Conservation (phyloP, 2,113 vertebrate species). For the Thymallus thymallus region DNA sequence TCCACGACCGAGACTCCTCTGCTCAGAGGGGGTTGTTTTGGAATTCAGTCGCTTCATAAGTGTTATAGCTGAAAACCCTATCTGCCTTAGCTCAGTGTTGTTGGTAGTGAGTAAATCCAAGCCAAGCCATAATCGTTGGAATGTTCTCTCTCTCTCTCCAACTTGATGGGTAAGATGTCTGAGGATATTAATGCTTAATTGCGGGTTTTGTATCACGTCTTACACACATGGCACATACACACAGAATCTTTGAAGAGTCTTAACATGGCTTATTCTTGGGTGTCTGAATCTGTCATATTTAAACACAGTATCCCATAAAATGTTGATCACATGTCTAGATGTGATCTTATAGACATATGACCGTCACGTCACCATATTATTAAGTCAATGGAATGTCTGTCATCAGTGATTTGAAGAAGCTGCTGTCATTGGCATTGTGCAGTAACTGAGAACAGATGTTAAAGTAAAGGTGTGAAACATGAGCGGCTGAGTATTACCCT, state of each 20-base stretch:
- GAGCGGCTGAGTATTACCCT: constrained; percentile 10
- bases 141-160: too few relatives aligned
- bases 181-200: too few relatives aligned
- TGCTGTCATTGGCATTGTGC: neutral
- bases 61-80: neutral
- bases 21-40: neutral
- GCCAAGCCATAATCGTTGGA: neutral
- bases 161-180: too few relatives aligned
- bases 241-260: too few relatives aligned
- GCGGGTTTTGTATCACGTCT: too few relatives aligned
- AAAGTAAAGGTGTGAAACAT: constrained; percentile 4
- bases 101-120: neutral
- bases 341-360: neutral
- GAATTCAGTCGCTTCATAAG: neutral
- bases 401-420: neutral
- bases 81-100: neutral
- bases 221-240: too few relatives aligned
- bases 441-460: constrained; percentile 10
- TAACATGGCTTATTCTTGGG: too few relatives aligned
- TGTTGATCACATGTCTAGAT: too few relatives aligned
- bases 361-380: neutral
- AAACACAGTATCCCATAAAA: too few relatives aligned
- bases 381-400: neutral
- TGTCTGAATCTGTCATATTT: too few relatives aligned
- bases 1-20: neutral